Evolutionary conservation across 2,888 invertebrate genomes (phyloP).

Genomic region (Nomada hirtipes): DNA sequence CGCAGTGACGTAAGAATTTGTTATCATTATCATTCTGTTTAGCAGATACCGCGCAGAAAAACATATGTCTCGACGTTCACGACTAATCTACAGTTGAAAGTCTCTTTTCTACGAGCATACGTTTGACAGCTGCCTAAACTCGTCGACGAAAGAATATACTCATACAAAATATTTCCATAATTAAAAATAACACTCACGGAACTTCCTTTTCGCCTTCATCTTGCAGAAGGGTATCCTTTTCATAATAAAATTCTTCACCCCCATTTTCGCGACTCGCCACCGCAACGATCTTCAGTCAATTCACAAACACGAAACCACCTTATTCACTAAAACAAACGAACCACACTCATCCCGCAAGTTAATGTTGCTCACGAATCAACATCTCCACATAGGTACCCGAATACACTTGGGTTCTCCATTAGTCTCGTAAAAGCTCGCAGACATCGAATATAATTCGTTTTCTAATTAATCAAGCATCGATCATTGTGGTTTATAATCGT

Average conservation of each 20-base stretch:
- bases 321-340: background rate
- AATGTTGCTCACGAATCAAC: background rate
- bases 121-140: too few relatives aligned
- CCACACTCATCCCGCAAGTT: background rate
- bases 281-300: background rate
- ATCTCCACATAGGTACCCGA: background rate
- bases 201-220: constrained; percentile 77
- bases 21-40: constrained; percentile 27
- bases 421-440: background rate
- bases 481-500: background rate
- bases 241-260: constrained; percentile 80
- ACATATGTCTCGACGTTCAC: background rate
- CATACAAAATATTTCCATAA: too few relatives aligned
- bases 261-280: constrained; percentile 69
- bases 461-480: constrained; percentile 6
- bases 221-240: constrained; percentile 80
- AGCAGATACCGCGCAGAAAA: constrained; percentile 25
- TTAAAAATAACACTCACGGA: constrained; percentile 65
- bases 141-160: too few relatives aligned
- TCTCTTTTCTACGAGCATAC: background rate
- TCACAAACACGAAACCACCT: background rate
- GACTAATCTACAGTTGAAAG: constrained; percentile 13
- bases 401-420: background rate
- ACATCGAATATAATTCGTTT: background rate
- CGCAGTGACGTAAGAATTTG: constrained; percentile 41